Evolutionary conservation across 1,140 invertebrate genomes (phyloP).

Genomic region (Saccostrea cuccullata): DNA sequence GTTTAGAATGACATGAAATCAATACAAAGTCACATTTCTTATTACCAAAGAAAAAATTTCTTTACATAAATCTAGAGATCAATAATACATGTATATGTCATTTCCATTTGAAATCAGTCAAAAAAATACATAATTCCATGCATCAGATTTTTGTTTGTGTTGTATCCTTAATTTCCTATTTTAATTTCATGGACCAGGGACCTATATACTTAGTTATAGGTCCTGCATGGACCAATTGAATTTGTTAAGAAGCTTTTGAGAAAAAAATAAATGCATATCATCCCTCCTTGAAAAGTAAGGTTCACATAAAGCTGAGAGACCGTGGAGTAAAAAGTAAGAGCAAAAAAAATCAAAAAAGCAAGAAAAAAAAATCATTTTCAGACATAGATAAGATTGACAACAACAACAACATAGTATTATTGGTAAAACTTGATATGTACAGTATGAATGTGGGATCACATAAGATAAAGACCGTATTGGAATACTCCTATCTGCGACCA

Average conservation of each 20-base stretch:
- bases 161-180: no score
- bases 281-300: background rate
- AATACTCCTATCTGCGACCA: background rate
- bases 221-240: background rate
- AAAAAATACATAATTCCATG: background rate
- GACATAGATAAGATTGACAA: conserved; percentile 29
- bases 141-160: background rate
- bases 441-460: conserved; percentile 1
- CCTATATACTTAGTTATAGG: no score
- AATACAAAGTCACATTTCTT: no score
- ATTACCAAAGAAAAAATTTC: no score
- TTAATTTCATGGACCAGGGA: no score
- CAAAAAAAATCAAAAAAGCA: background rate
- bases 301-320: background rate
- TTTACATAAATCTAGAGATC: no score
- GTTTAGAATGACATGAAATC: no score
- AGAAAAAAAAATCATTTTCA: background rate
- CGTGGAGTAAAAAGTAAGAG: background rate
- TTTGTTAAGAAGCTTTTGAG: background rate
- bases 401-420: conserved; percentile 22
- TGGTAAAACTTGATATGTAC: conserved; percentile 35
- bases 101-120: background rate
- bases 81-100: background rate
- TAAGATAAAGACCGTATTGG: background rate
- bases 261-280: background rate